Base-by-base conservation (phyloP, 1,140 invertebrate species). In the Caerostris extrusa region DNA sequence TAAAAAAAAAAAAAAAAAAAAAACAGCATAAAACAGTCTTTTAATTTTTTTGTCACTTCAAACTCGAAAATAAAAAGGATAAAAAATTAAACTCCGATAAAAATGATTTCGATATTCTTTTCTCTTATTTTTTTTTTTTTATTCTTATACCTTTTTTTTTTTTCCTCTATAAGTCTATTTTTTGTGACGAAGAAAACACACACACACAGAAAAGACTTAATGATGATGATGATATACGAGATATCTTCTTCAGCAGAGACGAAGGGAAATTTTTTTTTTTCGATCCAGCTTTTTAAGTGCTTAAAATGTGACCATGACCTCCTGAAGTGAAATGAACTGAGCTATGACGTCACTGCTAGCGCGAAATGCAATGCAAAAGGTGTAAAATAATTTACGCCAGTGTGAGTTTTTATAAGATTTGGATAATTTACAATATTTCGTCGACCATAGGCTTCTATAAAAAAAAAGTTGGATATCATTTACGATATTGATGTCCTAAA, bases 151-250 rank as follows among this genome's bases (percentile, higher is more conserved):
- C 81, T 57, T 56, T 10, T 83, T 83, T 83, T 83, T 82, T 82
- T 56, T 55, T 5, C 4, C 53, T 17, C 12, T 10, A 34, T 34
- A 34, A 34, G 34, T 34, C 34, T 34, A 34, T 34, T 34, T 34
- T 34, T 55, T 55, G 64, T 56, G 61, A 34, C 12, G 87, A 69
- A 82, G 60, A 91, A 91, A 91, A 61, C 58, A 61, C 61, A 55
- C 56, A 60, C 55, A 34, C 57, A 85, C n/a, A 19, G n/a, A 67
- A 67, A 67, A 57, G 53, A 55, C 61, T 91, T 91, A 91, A 91
- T 82, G 71, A 91, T 91, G 90, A 91, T 91, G 90, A 82, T 91
- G 90, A 91, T 91, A 91, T 91, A 91, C 90, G 71, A 82, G 71
- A 81, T 91, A 82, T 91, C 71, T 61, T 91, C 55, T 60, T 91